Percentiles rank a stretch among this genome's conserved stretches.
Conservation (phyloP, 2,797 vertebrate species). For the Orestias chungarensis region DNA sequence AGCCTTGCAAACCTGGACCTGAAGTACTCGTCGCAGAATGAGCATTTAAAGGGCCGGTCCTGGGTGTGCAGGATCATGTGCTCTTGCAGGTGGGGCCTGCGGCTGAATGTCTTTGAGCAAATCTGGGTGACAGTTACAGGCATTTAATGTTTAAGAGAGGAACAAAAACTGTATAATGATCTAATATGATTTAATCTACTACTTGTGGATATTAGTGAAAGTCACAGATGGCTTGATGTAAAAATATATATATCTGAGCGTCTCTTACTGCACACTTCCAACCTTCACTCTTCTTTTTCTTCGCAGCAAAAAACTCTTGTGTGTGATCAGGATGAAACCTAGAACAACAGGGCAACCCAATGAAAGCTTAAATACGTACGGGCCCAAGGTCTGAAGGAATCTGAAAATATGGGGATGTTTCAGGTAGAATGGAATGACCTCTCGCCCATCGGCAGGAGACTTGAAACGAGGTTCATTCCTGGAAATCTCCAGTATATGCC, state of each 20-base stretch:
- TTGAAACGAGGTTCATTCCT: too few relatives aligned
- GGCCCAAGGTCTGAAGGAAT: too few relatives aligned
- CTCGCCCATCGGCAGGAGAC: too few relatives aligned
- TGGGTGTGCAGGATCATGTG: constrained; percentile 99
- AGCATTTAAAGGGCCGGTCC: constrained; percentile 96
- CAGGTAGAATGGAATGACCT: too few relatives aligned
- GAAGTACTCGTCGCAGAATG: constrained; percentile 96
- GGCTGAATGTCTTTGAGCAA: constrained; percentile 95
- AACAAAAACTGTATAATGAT: too few relatives aligned
- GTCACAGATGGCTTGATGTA: neutral
- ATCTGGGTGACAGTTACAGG: constrained; percentile 75
- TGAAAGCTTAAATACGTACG: too few relatives aligned
- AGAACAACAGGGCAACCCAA: constrained; percentile 1
- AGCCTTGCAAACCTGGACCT: constrained; percentile 95
- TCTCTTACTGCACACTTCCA: constrained; percentile 96
- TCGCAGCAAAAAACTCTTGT: constrained; percentile 91
- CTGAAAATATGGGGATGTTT: neutral
- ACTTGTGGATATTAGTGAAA: neutral
- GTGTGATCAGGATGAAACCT: constrained; percentile 96
- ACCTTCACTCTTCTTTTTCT: constrained; percentile 92
- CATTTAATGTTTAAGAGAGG: neutral
- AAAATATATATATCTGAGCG: neutral
- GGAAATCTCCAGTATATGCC: too few relatives aligned
- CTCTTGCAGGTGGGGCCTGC: constrained; percentile 94
- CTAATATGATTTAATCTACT: neutral